Percentiles rank a stretch among this genome's conserved stretches.
phyloP scores from a whole-genome alignment of 2,888 invertebrate species.

The Agrochola lychnidis region DNA sequence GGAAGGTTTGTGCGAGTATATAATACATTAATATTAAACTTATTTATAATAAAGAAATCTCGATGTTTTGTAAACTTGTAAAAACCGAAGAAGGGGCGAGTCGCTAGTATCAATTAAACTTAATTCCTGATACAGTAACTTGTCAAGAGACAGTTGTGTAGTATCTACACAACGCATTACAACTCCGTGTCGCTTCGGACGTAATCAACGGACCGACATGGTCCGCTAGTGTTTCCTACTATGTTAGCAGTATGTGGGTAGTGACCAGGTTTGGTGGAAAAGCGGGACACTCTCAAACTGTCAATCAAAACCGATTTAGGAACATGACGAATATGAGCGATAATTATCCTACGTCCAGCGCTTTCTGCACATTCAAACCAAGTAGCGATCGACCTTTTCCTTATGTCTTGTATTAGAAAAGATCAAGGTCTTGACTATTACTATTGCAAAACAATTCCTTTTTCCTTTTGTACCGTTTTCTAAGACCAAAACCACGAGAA shows the following conservation, averaged over 20 bases:
- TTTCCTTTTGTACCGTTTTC: neutral
- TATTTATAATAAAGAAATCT: too few relatives aligned
- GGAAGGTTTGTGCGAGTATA: too few relatives aligned
- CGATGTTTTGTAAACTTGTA: too few relatives aligned
- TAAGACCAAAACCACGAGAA: neutral
- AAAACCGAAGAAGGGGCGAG: too few relatives aligned
- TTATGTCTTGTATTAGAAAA: neutral
- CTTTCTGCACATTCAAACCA: neutral
- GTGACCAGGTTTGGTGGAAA: constrained; percentile 35
- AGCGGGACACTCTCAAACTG: constrained; percentile 17
- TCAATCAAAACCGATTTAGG: constrained; percentile 9
- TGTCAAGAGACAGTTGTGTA: constrained; percentile 20
- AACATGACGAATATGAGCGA: neutral
- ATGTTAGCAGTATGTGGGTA: constrained; percentile 55
- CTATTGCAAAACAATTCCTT: neutral
- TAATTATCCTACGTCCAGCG: neutral
- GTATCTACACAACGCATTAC: neutral
- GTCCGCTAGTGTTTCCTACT: constrained; percentile 68
- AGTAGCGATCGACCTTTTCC: neutral
- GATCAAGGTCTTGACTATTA: neutral
- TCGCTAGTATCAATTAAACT: neutral
- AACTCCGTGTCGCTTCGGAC: constrained; percentile 42
- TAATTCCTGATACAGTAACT: constrained; percentile 15
- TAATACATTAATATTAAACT: too few relatives aligned
- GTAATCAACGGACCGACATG: constrained; percentile 68